phyloP scores from a whole-genome alignment of 2,888 invertebrate genomes.

The Ochropacha duplaris region DNA sequence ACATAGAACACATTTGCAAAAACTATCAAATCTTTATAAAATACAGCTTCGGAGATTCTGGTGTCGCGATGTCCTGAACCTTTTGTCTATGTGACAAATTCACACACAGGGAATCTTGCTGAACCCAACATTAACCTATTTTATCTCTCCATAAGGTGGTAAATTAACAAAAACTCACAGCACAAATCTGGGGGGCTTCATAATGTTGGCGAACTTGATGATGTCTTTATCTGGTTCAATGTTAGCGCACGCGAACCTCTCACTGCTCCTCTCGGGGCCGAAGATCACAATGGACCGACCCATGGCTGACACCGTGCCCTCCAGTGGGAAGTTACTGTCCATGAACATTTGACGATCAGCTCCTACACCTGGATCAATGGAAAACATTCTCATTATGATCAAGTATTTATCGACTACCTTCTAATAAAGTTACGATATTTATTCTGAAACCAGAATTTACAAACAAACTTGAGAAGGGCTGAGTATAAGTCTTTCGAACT shows the following conservation, averaged over 20 bases:
- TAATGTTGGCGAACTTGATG: constrained; percentile 93
- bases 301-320: constrained; percentile 89
- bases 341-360: constrained; percentile 88
- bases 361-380: constrained; percentile 84
- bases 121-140: neutral
- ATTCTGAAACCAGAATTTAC: too few species aligned
- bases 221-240: constrained; percentile 95
- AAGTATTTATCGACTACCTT: neutral
- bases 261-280: constrained; percentile 87
- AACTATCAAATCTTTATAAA: too few species aligned
- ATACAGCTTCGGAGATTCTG: too few species aligned
- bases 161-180: constrained; percentile 84
- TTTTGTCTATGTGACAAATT: too few species aligned
- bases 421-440: too few species aligned
- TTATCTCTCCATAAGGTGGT: neutral
- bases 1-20: too few species aligned
- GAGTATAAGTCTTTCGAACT: too few species aligned
- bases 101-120: neutral
- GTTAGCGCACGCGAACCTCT: constrained; percentile 94
- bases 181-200: constrained; percentile 93
- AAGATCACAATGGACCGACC: constrained; percentile 94
- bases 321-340: constrained; percentile 94
- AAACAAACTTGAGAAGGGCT: too few species aligned
- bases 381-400: neutral
- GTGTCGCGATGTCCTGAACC: too few species aligned